Percentiles rank a stretch among this genome's conserved stretches.
Conservation (phyloP, 2,888 invertebrate genomes). For the Aleiodes alternator region DNA sequence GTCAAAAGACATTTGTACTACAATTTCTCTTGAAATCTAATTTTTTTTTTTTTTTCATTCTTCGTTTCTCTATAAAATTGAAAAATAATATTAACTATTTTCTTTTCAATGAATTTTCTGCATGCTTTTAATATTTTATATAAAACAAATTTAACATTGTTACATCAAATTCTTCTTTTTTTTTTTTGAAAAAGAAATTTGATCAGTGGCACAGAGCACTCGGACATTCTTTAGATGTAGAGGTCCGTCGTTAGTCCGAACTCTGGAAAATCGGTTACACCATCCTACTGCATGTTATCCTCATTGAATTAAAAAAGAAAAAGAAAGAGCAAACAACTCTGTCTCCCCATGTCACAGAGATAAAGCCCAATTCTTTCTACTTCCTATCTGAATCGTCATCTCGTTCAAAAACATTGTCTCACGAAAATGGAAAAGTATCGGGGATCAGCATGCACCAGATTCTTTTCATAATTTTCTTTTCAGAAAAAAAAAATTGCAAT, state of each 20-base stretch:
- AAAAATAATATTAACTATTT: not conserved
- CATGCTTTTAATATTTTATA: constrained; percentile 21
- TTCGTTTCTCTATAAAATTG: not conserved
- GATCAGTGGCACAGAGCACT: constrained; percentile 40
- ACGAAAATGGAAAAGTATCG: constrained; percentile 22
- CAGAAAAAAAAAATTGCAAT: constrained; percentile 3
- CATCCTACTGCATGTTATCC: constrained; percentile 67
- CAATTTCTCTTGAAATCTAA: not conserved
- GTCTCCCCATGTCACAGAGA: not conserved
- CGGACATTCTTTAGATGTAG: constrained; percentile 38
- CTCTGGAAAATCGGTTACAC: constrained; percentile 51
- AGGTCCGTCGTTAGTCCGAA: constrained; percentile 42
- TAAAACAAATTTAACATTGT: constrained; percentile 15
- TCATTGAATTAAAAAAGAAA: constrained; percentile 17
- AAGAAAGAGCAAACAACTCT: not conserved
- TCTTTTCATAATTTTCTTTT: constrained; percentile 21
- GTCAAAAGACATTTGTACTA: constrained; percentile 12
- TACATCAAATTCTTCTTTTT: not conserved
- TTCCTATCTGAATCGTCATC: constrained; percentile 42
- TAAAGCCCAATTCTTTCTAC: constrained; percentile 6
- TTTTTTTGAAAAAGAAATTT: constrained; percentile 37
- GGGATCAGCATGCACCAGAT: constrained; percentile 41
- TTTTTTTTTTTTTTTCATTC: not conserved
- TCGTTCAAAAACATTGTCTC: constrained; percentile 38
- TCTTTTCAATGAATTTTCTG: not conserved